Evolutionary conservation across 35 echinoderm and acorn worm species (phyloP), one percentile per base, ranked within the genome.

Genomic region (Apostichopus parvimensis): DNA sequence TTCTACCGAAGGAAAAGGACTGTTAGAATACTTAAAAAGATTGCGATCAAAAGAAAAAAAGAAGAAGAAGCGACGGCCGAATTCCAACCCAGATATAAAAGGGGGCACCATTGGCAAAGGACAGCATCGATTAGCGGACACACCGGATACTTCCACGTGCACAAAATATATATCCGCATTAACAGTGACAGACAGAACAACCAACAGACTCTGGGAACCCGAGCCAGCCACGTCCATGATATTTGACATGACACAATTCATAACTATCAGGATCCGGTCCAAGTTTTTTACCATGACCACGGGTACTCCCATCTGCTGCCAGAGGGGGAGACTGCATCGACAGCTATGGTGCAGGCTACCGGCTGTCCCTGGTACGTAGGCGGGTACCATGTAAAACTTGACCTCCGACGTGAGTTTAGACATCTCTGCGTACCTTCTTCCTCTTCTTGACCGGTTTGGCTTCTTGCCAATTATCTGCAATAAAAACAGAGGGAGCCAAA

Each of bases 361-460:
- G 4, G 10, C 64, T 8, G 64, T 68, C 11, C 2, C 64, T 68
- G 64, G 17, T 17, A 13, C 8, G 64, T 13, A 17, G 17, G 2
- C 5, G 64, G 64, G 17, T 68, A 17, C 64, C 64, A 68, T 13
- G 64, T 68, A 4, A 68, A 68, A 10, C 64, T 68, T 68, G 64
- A 68, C 64, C 64, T 10, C 8, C 64, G 5, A 10, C 64, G 64
- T 13, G 64, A 17, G 8, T 68, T 55, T 82, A 82, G 52, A 82
- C 79, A 8, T 82, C 79, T 55, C 55, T 82, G 13, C 79, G 34
- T 34, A 82, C 79, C 18, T 82, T 82, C 52, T 82, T 82, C 79
- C 54, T 82, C 25, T 82, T 82, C 79, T 82, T 82, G 25, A 54
- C 34, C 15, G 79, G 79, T n/a, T 82, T 82, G 45, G 79, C 79